Evolutionary conservation across 2,888 invertebrate genomes (phyloP).

Genomic region (Macrostomum cliftonense): DNA sequence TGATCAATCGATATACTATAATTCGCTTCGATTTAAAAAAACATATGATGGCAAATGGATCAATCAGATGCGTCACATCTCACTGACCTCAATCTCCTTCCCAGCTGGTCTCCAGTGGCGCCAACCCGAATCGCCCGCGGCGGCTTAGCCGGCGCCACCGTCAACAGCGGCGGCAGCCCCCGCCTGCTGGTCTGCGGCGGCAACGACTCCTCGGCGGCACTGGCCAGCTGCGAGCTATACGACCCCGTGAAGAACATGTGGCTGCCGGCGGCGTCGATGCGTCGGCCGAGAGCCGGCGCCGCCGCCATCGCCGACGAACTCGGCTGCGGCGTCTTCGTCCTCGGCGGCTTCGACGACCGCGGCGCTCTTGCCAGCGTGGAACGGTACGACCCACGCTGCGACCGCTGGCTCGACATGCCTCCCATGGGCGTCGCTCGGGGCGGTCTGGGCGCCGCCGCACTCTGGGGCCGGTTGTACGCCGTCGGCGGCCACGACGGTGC

Average conservation of each 20-base stretch:
- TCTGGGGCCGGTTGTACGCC: slow-evolving; percentile 28
- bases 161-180: slow-evolving; percentile 21
- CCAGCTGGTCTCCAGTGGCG: slow-evolving; percentile 36
- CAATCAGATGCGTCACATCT: no score
- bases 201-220: slow-evolving; percentile 39
- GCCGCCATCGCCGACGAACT: slow-evolving; percentile 38
- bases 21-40: no score
- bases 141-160: slow-evolving; percentile 39
- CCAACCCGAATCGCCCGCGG: slow-evolving; percentile 39
- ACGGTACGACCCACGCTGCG: slow-evolving; percentile 9
- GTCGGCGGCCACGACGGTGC: slow-evolving; percentile 30
- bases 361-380: slow-evolving; percentile 21
- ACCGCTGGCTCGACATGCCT: slow-evolving; percentile 14
- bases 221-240: slow-evolving; percentile 40
- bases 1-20: no score
- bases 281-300: slow-evolving; percentile 39
- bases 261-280: slow-evolving; percentile 37
- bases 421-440: slow-evolving; percentile 16
- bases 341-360: slow-evolving; percentile 34
- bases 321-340: slow-evolving; percentile 35
- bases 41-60: no score
- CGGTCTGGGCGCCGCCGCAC: slow-evolving; percentile 29
- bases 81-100: no score
- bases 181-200: slow-evolving; percentile 41
- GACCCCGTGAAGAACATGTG: slow-evolving; percentile 39